These are phyloP conservation scores for Melanotaenia pygmaea DNA, from an alignment of 2,797 vertebrate species.

Conservation along the genomic window DNA sequence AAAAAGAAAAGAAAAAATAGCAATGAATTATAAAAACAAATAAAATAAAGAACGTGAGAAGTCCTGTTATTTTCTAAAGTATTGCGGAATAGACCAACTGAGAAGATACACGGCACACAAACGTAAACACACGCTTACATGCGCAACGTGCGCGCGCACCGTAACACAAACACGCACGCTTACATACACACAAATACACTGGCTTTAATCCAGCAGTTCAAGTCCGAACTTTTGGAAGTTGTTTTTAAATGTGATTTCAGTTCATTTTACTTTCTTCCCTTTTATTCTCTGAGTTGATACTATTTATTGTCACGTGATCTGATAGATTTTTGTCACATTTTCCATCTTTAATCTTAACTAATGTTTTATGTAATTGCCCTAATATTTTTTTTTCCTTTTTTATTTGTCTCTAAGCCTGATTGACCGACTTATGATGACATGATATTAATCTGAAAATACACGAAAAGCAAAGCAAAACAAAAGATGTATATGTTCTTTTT, in stretches of 20 bases:
- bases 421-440: not conserved
- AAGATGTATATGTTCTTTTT: not conserved
- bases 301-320: not conserved
- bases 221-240: conserved; percentile 34
- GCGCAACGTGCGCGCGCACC: not conserved
- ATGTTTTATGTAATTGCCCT: too few relatives aligned
- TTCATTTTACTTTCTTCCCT: too few relatives aligned
- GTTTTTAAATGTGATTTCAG: not conserved
- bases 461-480: not conserved
- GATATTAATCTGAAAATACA: not conserved
- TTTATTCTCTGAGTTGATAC: not conserved
- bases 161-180: conserved; percentile 1
- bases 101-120: conserved; percentile 14
- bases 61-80: conserved; percentile 22
- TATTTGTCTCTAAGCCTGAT: not conserved
- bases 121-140: not conserved
- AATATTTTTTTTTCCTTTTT: not conserved
- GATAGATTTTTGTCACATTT: too few relatives aligned
- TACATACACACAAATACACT: conserved; percentile 19
- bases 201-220: conserved; percentile 34
- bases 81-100: conserved; percentile 3
- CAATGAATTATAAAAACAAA: not conserved
- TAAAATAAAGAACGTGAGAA: conserved; percentile 6
- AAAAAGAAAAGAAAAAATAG: not conserved
- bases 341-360: too few relatives aligned